Conservation (phyloP, 1,140 invertebrate species). For the Pemphigus obesinymphae region DNA sequence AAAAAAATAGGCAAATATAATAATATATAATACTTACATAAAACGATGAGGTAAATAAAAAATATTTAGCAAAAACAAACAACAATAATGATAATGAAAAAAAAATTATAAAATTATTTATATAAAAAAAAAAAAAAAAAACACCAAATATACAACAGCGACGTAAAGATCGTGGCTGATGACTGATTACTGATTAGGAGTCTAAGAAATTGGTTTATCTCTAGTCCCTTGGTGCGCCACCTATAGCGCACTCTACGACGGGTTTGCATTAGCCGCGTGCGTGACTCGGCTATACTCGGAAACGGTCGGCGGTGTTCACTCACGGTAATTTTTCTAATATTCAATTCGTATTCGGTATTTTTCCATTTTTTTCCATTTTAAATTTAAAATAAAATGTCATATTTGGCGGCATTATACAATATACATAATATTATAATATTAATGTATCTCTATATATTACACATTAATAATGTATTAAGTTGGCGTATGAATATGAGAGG, state of each 20-base stretch:
- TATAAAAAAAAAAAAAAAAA: too few species aligned
- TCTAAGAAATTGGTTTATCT: constrained; percentile 36
- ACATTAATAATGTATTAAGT: too few species aligned
- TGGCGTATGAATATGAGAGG: too few species aligned
- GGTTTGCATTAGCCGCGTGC: background rate
- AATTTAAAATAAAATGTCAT: too few species aligned
- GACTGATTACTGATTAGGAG: constrained; percentile 35
- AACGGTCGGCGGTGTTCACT: background rate
- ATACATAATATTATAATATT: too few species aligned
- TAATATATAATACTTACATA: background rate
- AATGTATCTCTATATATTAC: too few species aligned
- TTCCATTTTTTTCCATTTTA: background rate
- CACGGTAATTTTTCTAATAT: background rate
- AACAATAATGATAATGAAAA: background rate
- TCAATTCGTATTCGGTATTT: background rate
- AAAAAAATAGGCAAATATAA: background rate
- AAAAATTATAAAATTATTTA: background rate
- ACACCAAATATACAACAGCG: background rate
- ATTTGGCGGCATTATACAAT: too few species aligned
- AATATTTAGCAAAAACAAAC: background rate
- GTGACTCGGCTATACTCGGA: background rate
- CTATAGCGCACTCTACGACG: constrained; percentile 26
- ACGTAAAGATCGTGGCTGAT: background rate
- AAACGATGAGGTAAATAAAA: background rate
- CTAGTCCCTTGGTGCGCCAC: constrained; percentile 21